phyloP scores from a whole-genome alignment of 2,113 vertebrate species.

The Irena cyanogastra region DNA sequence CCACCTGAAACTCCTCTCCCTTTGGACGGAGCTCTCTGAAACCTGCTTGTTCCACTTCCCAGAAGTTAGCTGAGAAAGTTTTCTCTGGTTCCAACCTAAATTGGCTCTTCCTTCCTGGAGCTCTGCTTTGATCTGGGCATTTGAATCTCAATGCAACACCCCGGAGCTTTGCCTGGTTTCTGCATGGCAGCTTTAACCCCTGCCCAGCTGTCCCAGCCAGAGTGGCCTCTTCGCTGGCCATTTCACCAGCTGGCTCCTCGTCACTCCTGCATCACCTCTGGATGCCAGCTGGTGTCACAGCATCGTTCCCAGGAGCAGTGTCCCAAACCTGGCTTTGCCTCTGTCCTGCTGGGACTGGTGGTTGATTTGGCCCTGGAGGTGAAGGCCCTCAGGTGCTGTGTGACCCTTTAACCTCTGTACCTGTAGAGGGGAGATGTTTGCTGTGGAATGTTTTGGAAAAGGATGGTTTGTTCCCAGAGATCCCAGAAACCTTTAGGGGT shows the following conservation, averaged over 20 bases:
- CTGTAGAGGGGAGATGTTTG: fast-evolving
- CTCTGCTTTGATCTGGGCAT: slow-evolving; percentile 45
- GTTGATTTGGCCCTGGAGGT: neutral
- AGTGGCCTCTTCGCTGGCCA: fast-evolving
- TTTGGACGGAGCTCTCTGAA: neutral
- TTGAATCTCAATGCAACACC: slow-evolving; percentile 33
- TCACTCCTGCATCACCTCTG: neutral
- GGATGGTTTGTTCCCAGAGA: neutral
- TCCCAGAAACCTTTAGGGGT: neutral
- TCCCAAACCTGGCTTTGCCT: neutral
- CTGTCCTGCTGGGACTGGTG: neutral
- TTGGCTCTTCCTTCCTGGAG: slow-evolving; percentile 46
- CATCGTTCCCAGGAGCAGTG: neutral
- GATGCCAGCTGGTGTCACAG: neutral
- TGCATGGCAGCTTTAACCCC: slow-evolving; percentile 14
- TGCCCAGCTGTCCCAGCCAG: neutral
- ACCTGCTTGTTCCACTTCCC: slow-evolving; percentile 28
- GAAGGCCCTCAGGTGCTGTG: neutral
- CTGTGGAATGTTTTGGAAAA: neutral
- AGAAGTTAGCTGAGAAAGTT: slow-evolving; percentile 50
- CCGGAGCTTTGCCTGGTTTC: neutral
- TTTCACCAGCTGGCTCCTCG: neutral
- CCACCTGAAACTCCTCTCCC: neutral
- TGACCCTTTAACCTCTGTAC: neutral
- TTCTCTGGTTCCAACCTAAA: slow-evolving; percentile 45